Percentiles rank a stretch among this genome's conserved stretches.
Conservation (phyloP, 37 sponge, comb jelly and placozoan species). For the Hormiphora californensis region DNA sequence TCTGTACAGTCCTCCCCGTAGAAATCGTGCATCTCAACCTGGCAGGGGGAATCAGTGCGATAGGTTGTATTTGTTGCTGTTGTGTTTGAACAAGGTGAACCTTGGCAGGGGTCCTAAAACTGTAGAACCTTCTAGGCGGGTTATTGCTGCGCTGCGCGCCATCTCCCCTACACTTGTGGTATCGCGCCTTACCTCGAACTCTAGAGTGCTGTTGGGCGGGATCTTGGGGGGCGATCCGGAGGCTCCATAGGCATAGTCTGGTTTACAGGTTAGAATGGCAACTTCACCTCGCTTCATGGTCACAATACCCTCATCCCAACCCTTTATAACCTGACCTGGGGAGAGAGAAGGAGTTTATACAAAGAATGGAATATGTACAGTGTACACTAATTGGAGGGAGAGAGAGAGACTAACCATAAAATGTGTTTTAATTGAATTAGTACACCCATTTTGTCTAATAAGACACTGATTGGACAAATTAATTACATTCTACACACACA, state of each 20-base stretch:
- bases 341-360: background rate
- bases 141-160: background rate
- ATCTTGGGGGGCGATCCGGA: slow-evolving; percentile 80
- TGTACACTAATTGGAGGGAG: background rate
- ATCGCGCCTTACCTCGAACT: slow-evolving; percentile 80
- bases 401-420: too few species aligned
- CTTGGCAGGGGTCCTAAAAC: background rate
- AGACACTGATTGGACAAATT: too few species aligned
- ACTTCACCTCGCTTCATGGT: slow-evolving; percentile 86
- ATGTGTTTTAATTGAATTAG: too few species aligned
- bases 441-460: too few species aligned
- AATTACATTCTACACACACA: too few species aligned
- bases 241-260: slow-evolving; percentile 89
- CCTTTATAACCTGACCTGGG: slow-evolving; percentile 82
- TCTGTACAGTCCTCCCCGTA: slow-evolving; percentile 68
- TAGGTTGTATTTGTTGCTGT: background rate
- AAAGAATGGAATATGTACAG: background rate
- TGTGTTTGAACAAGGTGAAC: background rate
- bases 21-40: slow-evolving; percentile 49
- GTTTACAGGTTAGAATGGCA: slow-evolving; percentile 75
- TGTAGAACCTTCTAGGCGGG: background rate
- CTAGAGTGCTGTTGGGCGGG: slow-evolving; percentile 79
- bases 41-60: background rate
- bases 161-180: background rate
- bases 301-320: slow-evolving; percentile 90